These are phyloP conservation scores for Oscheius sp. DNA, from an alignment of 1,140 invertebrate species.

Conservation along the genomic window DNA sequence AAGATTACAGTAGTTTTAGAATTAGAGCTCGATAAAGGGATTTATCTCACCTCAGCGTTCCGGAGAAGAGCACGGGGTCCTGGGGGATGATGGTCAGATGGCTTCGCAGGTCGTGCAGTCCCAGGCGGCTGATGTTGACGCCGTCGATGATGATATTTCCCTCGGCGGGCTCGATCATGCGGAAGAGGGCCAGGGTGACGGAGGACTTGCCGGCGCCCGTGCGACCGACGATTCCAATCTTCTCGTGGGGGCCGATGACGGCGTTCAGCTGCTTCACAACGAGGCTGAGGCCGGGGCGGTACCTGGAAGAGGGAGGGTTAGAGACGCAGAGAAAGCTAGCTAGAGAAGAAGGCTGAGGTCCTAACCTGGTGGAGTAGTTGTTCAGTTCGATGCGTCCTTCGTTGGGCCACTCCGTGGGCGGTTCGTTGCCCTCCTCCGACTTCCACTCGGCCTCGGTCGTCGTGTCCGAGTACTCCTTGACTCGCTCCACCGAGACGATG, in stretches of 20 bases:
- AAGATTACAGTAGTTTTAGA: not conserved
- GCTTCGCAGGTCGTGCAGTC: constrained; percentile 71
- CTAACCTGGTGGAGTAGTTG: constrained; percentile 49
- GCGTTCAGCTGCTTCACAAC: constrained; percentile 75
- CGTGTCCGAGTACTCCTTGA: constrained; percentile 90
- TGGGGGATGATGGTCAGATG: constrained; percentile 83
- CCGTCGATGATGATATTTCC: constrained; percentile 71
- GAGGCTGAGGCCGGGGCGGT: constrained; percentile 66
- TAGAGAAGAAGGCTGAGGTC: no score
- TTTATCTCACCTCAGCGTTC: constrained; percentile 66
- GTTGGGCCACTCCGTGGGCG: constrained; percentile 52
- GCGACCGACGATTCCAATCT: constrained; percentile 65
- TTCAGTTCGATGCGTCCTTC: constrained; percentile 52
- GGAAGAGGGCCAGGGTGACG: constrained; percentile 66
- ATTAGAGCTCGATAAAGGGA: not conserved
- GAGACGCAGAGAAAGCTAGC: no score
- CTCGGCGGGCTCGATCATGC: constrained; percentile 65
- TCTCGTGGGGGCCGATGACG: constrained; percentile 72
- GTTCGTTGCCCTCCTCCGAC: constrained; percentile 39
- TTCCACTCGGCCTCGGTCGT: constrained; percentile 63
- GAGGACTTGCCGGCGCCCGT: constrained; percentile 67
- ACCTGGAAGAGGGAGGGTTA: constrained; percentile 37
- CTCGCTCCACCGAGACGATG: constrained; percentile 92
- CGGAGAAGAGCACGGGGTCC: constrained; percentile 78
- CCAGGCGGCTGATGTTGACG: constrained; percentile 69